Base-by-base conservation (phyloP, 2,888 invertebrate species). In the Anodontia alba region DNA sequence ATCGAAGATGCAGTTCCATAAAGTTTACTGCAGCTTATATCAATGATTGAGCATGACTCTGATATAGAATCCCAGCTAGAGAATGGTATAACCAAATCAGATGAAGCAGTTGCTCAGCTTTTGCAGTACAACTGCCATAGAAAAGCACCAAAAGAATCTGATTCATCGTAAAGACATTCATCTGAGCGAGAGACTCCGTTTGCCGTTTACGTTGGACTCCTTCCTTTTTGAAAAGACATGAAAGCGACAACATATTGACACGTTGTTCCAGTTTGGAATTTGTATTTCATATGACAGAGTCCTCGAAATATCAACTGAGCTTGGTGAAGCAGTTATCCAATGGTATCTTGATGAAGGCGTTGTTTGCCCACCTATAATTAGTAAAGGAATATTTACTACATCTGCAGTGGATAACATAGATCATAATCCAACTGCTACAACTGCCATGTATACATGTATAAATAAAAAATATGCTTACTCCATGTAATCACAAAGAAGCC, bases 271-370 rank as follows among this genome's bases (percentile, higher is more conserved):
- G 15, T 26, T 81, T 69, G 89, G 87, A 20, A 29, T 90, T 0
- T 72, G 83, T 46, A 81, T 90, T 73, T 87, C 84, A 26, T 89
- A 88, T 80, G 80, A 85, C 33, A 72, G 89, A 38, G 87, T 90
- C 2, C 71, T 89, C 17, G 83, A 83, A 62, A 79, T 90, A 23
- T 84, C 87, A 20, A 73, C 84, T n/a, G 70, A 81, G 23, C 54
- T 87, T 10, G 86, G 78, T 17, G 57, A 87, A 23, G 54, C 76
- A 42, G 78, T 73, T 26, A 54, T 80, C 1, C 42, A 66, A 33
- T 49, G 71, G 31, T 89, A 76, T 71, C 67, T 70, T 10, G 36
- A 51, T 38, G 76, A 81, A 68, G 81, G 76, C 23, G 54, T 74
- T 38, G 77, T 86, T 33, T 86, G 83, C 72, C 87, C 83, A 38